phyloP scores from a whole-genome alignment of 2,113 vertebrate species.

The Austrofundulus limnaeus region DNA sequence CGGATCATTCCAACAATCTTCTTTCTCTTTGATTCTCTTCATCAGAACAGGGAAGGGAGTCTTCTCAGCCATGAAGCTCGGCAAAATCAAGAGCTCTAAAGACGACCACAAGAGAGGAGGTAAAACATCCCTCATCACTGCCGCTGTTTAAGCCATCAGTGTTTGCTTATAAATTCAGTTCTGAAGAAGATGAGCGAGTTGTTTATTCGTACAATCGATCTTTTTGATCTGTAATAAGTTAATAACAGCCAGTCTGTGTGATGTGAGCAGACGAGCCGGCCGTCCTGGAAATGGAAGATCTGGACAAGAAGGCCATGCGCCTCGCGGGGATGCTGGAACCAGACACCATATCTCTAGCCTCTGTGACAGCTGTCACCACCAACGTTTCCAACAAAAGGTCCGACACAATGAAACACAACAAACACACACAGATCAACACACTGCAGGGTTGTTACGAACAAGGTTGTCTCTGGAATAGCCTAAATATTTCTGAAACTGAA shows the following conservation, averaged over 20 bases:
- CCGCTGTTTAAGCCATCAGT: too few species aligned
- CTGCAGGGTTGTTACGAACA: neutral
- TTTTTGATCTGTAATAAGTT: too few species aligned
- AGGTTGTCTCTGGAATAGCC: neutral
- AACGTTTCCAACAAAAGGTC: constrained; percentile 99
- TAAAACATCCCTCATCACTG: constrained; percentile 37
- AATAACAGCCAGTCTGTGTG: neutral
- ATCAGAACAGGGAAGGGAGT: constrained; percentile 88
- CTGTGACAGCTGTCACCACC: constrained; percentile 94
- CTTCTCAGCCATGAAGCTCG: constrained; percentile 91
- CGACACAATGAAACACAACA: neutral
- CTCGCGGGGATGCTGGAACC: constrained; percentile 84
- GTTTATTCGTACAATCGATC: too few species aligned
- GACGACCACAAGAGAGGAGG: constrained; percentile 85
- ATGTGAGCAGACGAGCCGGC: constrained; percentile 86
- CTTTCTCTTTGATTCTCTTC: constrained; percentile 11
- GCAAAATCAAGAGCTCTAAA: constrained; percentile 83
- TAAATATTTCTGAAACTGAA: neutral
- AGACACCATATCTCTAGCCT: constrained; percentile 91
- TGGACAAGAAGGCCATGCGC: constrained; percentile 84
- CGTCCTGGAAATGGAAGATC: constrained; percentile 89
- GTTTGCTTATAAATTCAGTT: neutral
- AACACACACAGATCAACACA: neutral
- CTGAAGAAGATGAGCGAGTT: neutral
- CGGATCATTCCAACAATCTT: constrained; percentile 11